Base-by-base conservation (phyloP, 1,140 invertebrate species). In the Vollenhovia emeryi region DNA sequence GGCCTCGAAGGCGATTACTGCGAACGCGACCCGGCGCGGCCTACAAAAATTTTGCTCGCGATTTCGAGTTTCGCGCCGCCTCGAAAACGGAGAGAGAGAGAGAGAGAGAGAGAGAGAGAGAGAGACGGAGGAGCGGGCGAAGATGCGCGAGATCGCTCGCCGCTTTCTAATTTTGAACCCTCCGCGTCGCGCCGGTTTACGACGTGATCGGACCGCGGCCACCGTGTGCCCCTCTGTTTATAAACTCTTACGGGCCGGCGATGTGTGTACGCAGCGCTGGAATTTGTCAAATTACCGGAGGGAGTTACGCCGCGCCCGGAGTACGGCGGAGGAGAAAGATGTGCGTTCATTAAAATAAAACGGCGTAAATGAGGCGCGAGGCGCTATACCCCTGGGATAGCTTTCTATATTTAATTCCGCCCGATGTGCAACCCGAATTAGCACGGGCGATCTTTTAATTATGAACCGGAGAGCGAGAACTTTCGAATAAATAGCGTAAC, bases 91-190 rank as follows among this genome's bases (percentile, higher is more conserved):
- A 40, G 59, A 68, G n/a, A n/a, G n/a, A n/a, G n/a, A n/a, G n/a
- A n/a, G n/a, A n/a, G n/a, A n/a, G n/a, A n/a, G n/a, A n/a, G n/a
- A n/a, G n/a, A n/a, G n/a, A n/a, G n/a, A n/a, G n/a, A n/a, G n/a
- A n/a, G 80, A 88, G 60, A 40, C 43, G 2, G 36, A 9, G 13
- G 62, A 15, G 75, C 78, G 50, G 52, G 40, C 74, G 6, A 9
- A n/a, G 78, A 84, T 60, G 11, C 21, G 62, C 76, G 79, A 82
- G 75, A 82, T 86, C 85, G 84, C 86, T 36, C 27, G 0, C 18
- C 33, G 75, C 87, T 90, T 90, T 90, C 86, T 90, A 90, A 89
- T 83, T 90, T 90, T 89, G 88, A 82, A 75, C n/a, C 40, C 60
- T 59, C 48, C 21, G 6, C 48, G n/a, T n/a, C 48, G 48, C 64